Percentiles rank a stretch among this genome's conserved stretches.
Evolutionary conservation across 2,888 invertebrate species (phyloP).

Genomic region (Meiosimyza decipiens): DNA sequence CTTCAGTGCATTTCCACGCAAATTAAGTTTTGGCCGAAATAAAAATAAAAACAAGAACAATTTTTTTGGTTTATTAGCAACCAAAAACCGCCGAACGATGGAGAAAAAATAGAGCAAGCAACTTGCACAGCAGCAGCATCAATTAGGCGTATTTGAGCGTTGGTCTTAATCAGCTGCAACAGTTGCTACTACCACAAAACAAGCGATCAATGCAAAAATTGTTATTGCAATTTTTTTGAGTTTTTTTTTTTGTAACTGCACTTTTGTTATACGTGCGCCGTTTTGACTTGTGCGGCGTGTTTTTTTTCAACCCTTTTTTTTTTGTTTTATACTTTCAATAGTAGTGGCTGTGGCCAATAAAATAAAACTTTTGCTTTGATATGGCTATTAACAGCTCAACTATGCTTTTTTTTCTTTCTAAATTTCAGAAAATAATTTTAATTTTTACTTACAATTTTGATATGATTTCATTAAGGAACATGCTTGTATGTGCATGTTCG

Average conservation of each 20-base stretch:
- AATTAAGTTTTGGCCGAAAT: slow-evolving; percentile 1
- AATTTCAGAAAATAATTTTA: too few species aligned
- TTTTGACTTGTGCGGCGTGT: neutral
- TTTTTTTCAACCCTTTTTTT: neutral
- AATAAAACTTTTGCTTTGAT: too few species aligned
- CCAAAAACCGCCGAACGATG: neutral
- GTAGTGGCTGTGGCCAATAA: neutral
- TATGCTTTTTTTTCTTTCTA: neutral
- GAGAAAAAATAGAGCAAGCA: slow-evolving; percentile 12
- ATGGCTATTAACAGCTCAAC: neutral
- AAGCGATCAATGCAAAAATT: slow-evolving; percentile 31
- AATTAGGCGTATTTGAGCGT: slow-evolving; percentile 28
- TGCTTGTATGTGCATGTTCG: too few species aligned
- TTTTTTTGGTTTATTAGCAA: too few species aligned
- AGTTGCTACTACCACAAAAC: slow-evolving; percentile 34
- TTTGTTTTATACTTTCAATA: slow-evolving; percentile 17
- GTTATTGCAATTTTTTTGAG: slow-evolving; percentile 1
- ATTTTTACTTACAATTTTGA: too few species aligned
- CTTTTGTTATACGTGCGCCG: slow-evolving; percentile 6
- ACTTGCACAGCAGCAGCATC: slow-evolving; percentile 37
- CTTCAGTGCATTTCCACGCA: neutral
- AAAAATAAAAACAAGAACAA: neutral
- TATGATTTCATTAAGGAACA: too few species aligned
- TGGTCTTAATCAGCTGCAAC: slow-evolving; percentile 20
- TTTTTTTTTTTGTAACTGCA: neutral